Conservation (phyloP, 2,888 invertebrate species). For the Alentia gelatinosa region DNA sequence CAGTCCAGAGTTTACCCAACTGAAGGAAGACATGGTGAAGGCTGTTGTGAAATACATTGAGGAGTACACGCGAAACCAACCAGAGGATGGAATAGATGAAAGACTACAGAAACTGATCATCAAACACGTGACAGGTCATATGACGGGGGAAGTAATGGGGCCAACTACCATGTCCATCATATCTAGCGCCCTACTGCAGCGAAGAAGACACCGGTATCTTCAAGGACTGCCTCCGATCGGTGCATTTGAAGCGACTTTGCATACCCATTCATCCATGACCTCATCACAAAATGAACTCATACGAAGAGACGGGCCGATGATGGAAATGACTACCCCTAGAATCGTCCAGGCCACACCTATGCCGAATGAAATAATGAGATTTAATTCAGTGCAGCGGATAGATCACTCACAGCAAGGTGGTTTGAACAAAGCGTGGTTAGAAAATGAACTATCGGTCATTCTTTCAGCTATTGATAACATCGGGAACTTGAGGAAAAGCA, state of each 20-base stretch:
- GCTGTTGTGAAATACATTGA: neutral
- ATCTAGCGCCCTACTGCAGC: neutral
- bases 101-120: neutral
- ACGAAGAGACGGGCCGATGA: no score
- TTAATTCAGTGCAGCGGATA: no score
- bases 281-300: no score
- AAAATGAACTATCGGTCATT: neutral
- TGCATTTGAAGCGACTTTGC: neutral
- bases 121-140: neutral
- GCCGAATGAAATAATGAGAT: no score
- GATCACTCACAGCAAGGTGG: no score
- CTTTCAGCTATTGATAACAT: neutral
- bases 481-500: no score
- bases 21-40: neutral
- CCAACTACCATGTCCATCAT: neutral
- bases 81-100: neutral
- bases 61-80: neutral
- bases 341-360: no score
- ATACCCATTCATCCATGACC: no score
- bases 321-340: no score
- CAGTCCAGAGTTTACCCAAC: neutral
- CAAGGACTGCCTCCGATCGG: neutral
- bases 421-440: neutral
- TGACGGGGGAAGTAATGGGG: neutral
- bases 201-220: neutral